phyloP scores from a whole-genome alignment of 2,113 vertebrate genomes.

The Seriola aureovittata region DNA sequence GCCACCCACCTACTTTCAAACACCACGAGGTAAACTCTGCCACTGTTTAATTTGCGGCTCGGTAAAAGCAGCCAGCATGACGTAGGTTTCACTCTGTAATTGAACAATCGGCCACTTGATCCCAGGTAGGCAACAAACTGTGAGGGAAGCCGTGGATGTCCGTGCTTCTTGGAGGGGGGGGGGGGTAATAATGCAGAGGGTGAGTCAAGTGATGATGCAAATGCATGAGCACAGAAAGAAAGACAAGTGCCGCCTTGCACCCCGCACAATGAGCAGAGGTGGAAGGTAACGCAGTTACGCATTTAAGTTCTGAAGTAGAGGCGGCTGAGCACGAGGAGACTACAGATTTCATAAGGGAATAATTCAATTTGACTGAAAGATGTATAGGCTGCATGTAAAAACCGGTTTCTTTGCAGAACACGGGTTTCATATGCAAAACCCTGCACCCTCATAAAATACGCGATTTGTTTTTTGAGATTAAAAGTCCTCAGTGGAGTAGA shows the following conservation, averaged over 20 bases:
- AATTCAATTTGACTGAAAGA: conserved; percentile 4
- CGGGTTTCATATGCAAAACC: background rate
- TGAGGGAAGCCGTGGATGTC: conserved; percentile 31
- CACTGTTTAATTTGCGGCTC: conserved; percentile 39
- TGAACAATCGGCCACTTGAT: conserved; percentile 67
- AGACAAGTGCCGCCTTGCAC: conserved; percentile 12
- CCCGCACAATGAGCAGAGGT: conserved; percentile 23
- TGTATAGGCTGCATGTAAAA: conserved; percentile 20
- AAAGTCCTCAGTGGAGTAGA: background rate
- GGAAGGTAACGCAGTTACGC: conserved; percentile 21
- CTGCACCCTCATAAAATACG: conserved; percentile 17
- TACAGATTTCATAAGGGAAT: conserved; percentile 17
- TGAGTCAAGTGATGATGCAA: conserved; percentile 60
- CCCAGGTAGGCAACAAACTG: conserved; percentile 50
- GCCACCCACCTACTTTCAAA: conserved; percentile 43
- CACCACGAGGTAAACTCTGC: conserved; percentile 32
- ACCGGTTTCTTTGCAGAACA: background rate
- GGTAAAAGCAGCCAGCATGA: conserved; percentile 42
- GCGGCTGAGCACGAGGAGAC: background rate
- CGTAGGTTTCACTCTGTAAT: conserved; percentile 42
- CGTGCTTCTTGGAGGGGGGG: conserved; percentile 20
- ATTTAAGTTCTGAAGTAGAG: background rate
- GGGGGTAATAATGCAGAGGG: conserved; percentile 39
- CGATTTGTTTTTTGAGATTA: background rate
- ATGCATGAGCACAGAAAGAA: conserved; percentile 50